phyloP scores from a whole-genome alignment of 1,140 invertebrate genomes.

The Bombus waltoni region DNA sequence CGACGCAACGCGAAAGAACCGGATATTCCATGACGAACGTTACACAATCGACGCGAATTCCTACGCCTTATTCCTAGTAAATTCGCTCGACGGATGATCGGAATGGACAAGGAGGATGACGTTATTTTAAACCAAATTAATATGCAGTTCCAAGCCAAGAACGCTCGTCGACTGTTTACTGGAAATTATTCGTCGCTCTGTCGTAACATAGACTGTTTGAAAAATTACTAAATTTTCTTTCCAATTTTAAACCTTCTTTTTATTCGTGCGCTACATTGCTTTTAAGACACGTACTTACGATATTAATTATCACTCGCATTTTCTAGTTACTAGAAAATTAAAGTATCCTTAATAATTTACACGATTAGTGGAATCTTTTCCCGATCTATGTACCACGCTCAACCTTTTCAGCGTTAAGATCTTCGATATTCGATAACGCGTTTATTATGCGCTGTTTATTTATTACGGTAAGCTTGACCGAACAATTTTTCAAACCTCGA shows the following conservation, averaged over 20 bases:
- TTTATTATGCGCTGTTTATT: too few species aligned
- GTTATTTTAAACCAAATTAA: background rate
- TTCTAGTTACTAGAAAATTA: background rate
- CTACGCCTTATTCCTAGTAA: constrained; percentile 7
- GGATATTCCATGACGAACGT: background rate
- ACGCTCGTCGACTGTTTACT: background rate
- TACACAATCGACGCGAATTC: constrained; percentile 10
- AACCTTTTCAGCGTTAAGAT: too few species aligned
- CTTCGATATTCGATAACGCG: too few species aligned
- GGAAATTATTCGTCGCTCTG: background rate
- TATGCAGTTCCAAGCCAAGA: background rate
- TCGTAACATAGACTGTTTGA: background rate
- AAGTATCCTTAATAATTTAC: background rate
- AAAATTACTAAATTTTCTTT: background rate
- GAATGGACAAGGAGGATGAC: background rate
- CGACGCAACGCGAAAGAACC: background rate
- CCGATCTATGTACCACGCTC: too few species aligned
- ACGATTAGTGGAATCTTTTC: background rate
- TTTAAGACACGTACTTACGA: too few species aligned
- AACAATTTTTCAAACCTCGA: too few species aligned
- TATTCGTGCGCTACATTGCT: too few species aligned
- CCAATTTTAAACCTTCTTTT: background rate
- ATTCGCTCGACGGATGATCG: background rate
- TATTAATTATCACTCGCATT: too few species aligned
- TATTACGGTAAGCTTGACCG: too few species aligned